Percentiles rank a stretch among this genome's conserved stretches.
These are phyloP conservation scores for Poliocrania exsul DNA, from an alignment of 2,797 vertebrate species.

Conservation along the genomic window DNA sequence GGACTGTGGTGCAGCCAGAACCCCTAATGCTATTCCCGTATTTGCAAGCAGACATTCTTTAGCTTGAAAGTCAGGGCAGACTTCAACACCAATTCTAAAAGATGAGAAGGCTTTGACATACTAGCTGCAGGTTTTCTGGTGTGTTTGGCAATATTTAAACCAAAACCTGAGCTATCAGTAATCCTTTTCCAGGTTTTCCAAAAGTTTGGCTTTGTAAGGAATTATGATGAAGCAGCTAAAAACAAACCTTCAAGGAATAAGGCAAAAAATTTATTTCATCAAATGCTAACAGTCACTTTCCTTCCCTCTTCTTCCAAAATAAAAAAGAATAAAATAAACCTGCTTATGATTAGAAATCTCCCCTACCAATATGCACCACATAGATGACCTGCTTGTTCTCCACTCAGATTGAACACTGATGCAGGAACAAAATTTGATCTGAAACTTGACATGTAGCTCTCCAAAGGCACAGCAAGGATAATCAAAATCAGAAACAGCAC, in stretches of 20 bases:
- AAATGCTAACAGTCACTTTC: background rate
- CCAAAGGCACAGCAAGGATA: background rate
- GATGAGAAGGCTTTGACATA: background rate
- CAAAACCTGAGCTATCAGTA: background rate
- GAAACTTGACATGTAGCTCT: background rate
- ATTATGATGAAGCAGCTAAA: background rate
- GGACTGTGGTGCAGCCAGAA: background rate
- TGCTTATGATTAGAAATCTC: background rate
- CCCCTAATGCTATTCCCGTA: background rate
- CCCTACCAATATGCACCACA: background rate
- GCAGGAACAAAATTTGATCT: background rate
- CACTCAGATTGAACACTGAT: rapidly evolving
- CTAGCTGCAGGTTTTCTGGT: background rate
- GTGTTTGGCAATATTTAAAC: background rate
- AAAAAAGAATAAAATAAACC: background rate
- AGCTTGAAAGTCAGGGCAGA: background rate
- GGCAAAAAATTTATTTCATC: background rate
- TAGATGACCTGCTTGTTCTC: background rate
- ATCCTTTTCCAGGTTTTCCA: background rate
- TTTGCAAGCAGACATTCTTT: background rate
- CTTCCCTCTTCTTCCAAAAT: background rate
- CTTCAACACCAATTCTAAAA: background rate
- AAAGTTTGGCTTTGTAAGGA: background rate
- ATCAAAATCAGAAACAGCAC: background rate
- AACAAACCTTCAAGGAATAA: background rate